A percentile compares a stretch with the other conserved stretches of the same genome.
phyloP scores from a whole-genome alignment of 1,140 invertebrate genomes.

The Drosophila elegans region DNA sequence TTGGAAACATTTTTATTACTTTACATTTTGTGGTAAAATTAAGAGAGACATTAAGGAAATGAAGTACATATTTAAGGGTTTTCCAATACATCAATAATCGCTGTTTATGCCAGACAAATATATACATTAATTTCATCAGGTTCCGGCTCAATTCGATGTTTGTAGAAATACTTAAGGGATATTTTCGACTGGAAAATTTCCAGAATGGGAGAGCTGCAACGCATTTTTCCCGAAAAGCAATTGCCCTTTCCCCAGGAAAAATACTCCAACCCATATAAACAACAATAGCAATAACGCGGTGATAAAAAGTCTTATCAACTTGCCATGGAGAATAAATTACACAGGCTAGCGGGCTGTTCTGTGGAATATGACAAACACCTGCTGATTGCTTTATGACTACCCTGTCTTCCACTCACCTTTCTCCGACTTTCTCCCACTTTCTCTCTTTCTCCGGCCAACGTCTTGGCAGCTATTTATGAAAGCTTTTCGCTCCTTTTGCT shows the following conservation, averaged over 20 bases:
- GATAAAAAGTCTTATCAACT: conserved; percentile 42
- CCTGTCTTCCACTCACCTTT: background rate
- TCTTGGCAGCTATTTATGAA: conserved; percentile 65
- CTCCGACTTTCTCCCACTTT: background rate
- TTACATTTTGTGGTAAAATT: too few species aligned
- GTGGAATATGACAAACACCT: conserved; percentile 68
- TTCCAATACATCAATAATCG: background rate
- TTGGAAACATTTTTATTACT: too few species aligned
- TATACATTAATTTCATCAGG: background rate
- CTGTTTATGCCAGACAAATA: background rate
- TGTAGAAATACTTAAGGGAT: too few species aligned
- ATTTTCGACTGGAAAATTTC: conserved; percentile 14
- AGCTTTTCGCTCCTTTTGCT: conserved; percentile 40
- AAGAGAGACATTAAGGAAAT: background rate
- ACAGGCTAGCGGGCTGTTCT: conserved; percentile 9
- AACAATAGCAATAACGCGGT: conserved; percentile 3
- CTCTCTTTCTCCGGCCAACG: background rate
- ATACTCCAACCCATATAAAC: conserved; percentile 8
- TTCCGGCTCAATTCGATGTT: conserved; percentile 12
- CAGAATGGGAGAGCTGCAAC: background rate
- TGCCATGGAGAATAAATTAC: conserved; percentile 64
- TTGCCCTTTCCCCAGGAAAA: conserved; percentile 19
- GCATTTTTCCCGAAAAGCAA: conserved; percentile 35
- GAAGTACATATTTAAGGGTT: background rate
- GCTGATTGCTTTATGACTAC: conserved; percentile 61